Percentiles rank a stretch among this genome's conserved stretches.
Evolutionary conservation across 92 coral and sea anemone genomes (phyloP).

Genomic region (Parazoanthus darwini): DNA sequence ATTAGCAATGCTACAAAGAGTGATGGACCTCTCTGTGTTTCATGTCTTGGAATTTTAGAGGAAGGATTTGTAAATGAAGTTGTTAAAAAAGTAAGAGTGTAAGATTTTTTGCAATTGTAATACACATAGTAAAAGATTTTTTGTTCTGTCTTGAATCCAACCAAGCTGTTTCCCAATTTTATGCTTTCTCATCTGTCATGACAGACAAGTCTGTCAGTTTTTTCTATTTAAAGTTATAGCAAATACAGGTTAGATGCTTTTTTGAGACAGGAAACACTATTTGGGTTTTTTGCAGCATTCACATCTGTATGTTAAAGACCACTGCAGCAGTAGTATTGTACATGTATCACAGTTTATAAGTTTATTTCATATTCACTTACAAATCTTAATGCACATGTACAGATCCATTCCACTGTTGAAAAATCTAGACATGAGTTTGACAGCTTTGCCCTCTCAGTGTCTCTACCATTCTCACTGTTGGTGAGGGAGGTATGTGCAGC

Average conservation of each 20-base stretch:
- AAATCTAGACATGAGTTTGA: slow-evolving; percentile 74
- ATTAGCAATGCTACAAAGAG: not conserved
- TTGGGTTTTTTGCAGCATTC: no score
- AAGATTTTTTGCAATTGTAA: not conserved
- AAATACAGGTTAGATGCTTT: no score
- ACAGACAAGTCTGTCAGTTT: no score
- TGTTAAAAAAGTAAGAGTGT: slow-evolving; percentile 53
- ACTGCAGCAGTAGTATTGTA: not conserved
- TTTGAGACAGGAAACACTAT: no score
- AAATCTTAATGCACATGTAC: not conserved
- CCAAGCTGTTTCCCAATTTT: no score
- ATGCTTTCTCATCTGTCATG: no score
- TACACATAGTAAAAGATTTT: no score
- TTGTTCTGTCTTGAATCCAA: no score
- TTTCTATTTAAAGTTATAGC: no score
- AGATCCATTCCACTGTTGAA: slow-evolving; percentile 70
- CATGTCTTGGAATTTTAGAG: slow-evolving; percentile 68
- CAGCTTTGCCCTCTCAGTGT: slow-evolving; percentile 70
- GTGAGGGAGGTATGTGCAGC: slow-evolving; percentile 72
- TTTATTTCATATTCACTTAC: not conserved
- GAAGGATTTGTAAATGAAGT: slow-evolving; percentile 32
- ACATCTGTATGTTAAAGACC: not conserved
- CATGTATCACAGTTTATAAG: not conserved
- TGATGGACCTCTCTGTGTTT: slow-evolving; percentile 37
- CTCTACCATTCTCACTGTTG: slow-evolving; percentile 62